Evolutionary conservation across 2,113 vertebrate genomes (phyloP), one percentile per base, ranked within the genome.

Genomic region (Tyrannus savana): DNA sequence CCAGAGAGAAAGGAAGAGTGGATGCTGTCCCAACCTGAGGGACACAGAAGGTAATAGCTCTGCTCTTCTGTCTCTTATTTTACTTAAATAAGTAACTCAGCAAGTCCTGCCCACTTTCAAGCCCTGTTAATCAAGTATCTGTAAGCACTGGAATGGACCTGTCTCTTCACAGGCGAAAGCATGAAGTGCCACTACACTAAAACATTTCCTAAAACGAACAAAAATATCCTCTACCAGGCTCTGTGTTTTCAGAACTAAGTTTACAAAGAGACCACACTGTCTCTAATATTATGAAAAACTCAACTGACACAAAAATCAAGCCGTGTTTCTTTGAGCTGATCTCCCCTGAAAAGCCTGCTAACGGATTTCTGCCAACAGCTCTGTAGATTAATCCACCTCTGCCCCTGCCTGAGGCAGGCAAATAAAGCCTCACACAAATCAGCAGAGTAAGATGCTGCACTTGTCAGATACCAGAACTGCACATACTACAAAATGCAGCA

Each of bases 401-500:
- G 62, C 69, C 74, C 89, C 87, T 58, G 69, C 82, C 87, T 58
- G 66, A 79, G 87, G 28, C 46, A 62, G 67, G 81, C 60, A 64
- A 89, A 82, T 79, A 75, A 94, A 97, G 69, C 68, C 88, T 86
- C 46, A 35, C 35, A 77, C 55, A 88, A 73, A 62, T 39, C 83
- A 93, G 92, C 66, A 84, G 74, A 89, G 69, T 66, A 91, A 87
- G 93, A 91, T 84, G 74, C 93, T 87, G 85, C 62, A 55, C 90
- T 93, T 27, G 41, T 74, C 92, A 94, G 87, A 75, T 68, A 85
- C 27, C 78, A 91, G 74, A 96, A 75, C 24, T 8, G 13, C 81
- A 84, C 74, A 35, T 9, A 13, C 87, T 79, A 79, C 44, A 82
- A 72, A 94, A 79, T 18, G 71, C 42, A 87, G 64, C 74, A 56